Evolutionary conservation across 2,797 vertebrate genomes (phyloP), one percentile per base, ranked within the genome.

Genomic region (Phalanger gymnotis): DNA sequence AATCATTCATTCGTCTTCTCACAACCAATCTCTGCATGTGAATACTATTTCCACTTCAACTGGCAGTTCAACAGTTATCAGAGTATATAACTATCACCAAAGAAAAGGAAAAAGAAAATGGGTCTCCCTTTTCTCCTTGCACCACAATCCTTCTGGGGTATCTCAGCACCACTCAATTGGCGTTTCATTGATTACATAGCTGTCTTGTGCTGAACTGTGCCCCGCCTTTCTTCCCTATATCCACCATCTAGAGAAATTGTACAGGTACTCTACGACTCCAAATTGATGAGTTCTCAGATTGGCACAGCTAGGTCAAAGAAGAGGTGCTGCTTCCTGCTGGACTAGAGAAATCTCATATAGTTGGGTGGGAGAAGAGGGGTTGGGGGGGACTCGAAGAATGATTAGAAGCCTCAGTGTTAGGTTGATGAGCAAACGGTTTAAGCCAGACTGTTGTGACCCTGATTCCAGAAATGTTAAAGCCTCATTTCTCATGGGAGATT

Each of bases 191-290:
- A 95, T 92, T 94, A 90, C 28, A 34, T 47, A 57, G 53, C 52
- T 91, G 53, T 73, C 95, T 96, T 95, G 92, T 54, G 90, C n/a
- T 91, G 55, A 97, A 93, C 28, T 34, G 57, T 51, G 16, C 31
- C 73, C 56, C 56, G 40, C 13, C 22, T 81, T 94, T 93, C 25
- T 95, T 96, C 96, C 57, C 91, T 73, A 95, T 13, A 95, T 31
- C 73, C 96, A 93, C 47, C 92, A 57, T 19, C n/a, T 94, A 73
- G 54, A 94, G 93, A 97, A 93, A 13, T 92, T 51, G 27, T 87
- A 51, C 25, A 47, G 9, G 9, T 87, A 51, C 9, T 87, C 7
- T 51, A 87, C 25, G 25, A 28, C 40, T 51, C 40, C 40, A 51
- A 87, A 7, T 13, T 58, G 92, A 34, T 28, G 90, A 4, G 57